Evolutionary conservation across 2,797 vertebrate species (phyloP).

Genomic region (Microctenopoma stevenorrisi): DNA sequence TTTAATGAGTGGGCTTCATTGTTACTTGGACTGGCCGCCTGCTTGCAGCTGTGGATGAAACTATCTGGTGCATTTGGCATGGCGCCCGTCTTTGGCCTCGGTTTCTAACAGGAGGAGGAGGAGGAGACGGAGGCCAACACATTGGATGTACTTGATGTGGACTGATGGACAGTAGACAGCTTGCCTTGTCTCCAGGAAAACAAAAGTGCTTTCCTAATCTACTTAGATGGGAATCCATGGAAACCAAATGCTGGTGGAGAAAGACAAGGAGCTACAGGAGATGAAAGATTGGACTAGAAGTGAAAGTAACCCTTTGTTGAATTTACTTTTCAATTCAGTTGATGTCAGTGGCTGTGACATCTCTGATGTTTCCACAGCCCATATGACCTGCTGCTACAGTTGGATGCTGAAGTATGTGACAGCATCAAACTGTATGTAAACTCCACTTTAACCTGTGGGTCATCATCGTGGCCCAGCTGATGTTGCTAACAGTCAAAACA

Average conservation of each 20-base stretch:
- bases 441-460: constrained; percentile 42
- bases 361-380: constrained; percentile 31
- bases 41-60: constrained; percentile 84
- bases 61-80: constrained; percentile 80
- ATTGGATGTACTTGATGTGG: constrained; percentile 71
- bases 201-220: constrained; percentile 59
- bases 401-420: constrained; percentile 46
- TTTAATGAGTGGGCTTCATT: constrained; percentile 82
- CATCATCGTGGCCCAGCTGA: constrained; percentile 54
- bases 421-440: constrained; percentile 62
- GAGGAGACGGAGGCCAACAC: constrained; percentile 50
- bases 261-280: constrained; percentile 19
- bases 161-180: constrained; percentile 76
- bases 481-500: constrained; percentile 75
- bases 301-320: constrained; percentile 37
- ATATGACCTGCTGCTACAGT: constrained; percentile 33
- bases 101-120: constrained; percentile 59
- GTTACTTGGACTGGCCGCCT: constrained; percentile 73
- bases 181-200: constrained; percentile 63
- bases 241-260: constrained; percentile 53
- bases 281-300: constrained; percentile 26
- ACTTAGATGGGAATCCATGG: constrained; percentile 55
- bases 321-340: constrained; percentile 8
- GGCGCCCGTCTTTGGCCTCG: constrained; percentile 59
- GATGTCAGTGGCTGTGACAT: constrained; percentile 16